Conservation (phyloP, 2,797 vertebrate genomes). For the Chrysocyon brachyurus region DNA sequence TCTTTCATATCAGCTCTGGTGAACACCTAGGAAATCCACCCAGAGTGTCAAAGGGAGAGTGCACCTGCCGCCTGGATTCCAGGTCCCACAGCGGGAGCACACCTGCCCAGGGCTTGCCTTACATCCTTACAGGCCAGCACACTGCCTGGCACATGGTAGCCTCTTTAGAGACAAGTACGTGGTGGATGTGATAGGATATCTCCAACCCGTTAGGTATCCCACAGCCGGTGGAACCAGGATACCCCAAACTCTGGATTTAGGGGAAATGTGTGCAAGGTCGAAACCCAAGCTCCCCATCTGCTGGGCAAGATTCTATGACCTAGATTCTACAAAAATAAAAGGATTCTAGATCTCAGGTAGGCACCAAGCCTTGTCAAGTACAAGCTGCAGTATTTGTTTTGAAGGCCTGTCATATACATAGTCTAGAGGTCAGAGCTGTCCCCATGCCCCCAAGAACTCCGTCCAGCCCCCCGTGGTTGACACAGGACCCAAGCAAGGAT, state of each 20-base stretch:
- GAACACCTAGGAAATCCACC: not conserved
- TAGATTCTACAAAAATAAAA: constrained; percentile 19
- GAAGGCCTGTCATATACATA: not conserved
- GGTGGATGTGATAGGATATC: not conserved
- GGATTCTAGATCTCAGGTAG: not conserved
- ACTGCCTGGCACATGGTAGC: not conserved
- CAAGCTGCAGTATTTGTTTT: not conserved
- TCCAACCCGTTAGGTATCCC: not conserved
- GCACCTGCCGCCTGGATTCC: not conserved
- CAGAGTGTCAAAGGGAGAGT: not conserved
- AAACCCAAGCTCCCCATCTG: too few species aligned
- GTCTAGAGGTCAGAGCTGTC: not conserved
- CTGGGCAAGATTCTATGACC: not conserved
- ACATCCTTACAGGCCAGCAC: not conserved
- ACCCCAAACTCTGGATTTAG: not conserved
- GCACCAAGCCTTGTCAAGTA: not conserved
- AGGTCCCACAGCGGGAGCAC: not conserved
- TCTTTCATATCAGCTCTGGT: not conserved
- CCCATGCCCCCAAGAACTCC: not conserved
- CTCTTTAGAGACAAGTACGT: not conserved
- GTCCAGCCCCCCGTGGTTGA: not conserved
- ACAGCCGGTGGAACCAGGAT: not conserved
- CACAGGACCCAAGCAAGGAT: not conserved
- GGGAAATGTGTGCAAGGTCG: not conserved
- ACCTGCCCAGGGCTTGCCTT: not conserved